Conservation (phyloP, 2,888 invertebrate genomes). For the Boloria selene region DNA sequence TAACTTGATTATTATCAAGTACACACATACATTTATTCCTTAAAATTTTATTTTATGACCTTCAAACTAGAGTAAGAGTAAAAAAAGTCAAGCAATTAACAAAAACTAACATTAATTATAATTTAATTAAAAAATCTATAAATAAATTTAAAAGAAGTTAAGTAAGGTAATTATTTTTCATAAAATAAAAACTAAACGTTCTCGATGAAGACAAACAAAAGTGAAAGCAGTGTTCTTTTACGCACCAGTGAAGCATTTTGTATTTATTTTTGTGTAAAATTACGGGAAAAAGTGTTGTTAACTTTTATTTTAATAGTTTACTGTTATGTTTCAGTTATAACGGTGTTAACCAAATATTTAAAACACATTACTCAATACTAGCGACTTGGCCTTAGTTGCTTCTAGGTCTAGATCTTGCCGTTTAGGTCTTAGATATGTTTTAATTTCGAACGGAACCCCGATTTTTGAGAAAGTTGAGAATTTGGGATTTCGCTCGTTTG, state of each 20-base stretch:
- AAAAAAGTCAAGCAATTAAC: too few species aligned
- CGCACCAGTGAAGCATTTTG: slow-evolving; percentile 52
- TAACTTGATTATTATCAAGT: too few species aligned
- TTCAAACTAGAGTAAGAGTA: background rate
- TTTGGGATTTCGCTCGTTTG: too few species aligned
- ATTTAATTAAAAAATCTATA: background rate
- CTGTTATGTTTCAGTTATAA: background rate
- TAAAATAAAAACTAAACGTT: slow-evolving; percentile 44
- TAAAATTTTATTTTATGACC: slow-evolving; percentile 16
- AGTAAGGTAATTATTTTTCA: slow-evolving; percentile 10
- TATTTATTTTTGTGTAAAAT: slow-evolving; percentile 34
- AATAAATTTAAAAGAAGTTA: background rate
- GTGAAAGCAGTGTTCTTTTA: slow-evolving; percentile 60
- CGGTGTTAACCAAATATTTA: background rate
- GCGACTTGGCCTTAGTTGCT: too few species aligned
- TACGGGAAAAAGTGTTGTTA: slow-evolving; percentile 11
- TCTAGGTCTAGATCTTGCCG: too few species aligned
- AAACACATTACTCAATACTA: too few species aligned
- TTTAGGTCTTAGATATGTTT: too few species aligned
- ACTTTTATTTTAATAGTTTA: slow-evolving; percentile 3
- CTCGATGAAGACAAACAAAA: slow-evolving; percentile 51
- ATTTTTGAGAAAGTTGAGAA: too few species aligned
- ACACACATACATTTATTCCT: too few species aligned
- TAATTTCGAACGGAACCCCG: too few species aligned
- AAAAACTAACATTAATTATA: too few species aligned